These are phyloP conservation scores for Dryomyza anilis DNA, from an alignment of 2,888 invertebrate genomes.

Conservation along the genomic window DNA sequence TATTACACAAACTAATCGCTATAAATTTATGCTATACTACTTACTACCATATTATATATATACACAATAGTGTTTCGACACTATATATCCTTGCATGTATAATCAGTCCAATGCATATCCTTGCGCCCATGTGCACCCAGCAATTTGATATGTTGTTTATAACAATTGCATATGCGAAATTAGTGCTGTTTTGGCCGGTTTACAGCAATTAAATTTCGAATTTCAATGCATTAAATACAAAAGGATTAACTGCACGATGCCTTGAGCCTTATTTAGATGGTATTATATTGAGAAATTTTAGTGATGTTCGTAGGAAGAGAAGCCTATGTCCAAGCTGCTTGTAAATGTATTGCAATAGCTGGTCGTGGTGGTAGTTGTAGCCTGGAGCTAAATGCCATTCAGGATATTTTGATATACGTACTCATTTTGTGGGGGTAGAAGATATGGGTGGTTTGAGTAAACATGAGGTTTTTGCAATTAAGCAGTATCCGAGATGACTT, in stretches of 20 bases:
- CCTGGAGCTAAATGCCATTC: neutral
- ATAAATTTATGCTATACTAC: neutral
- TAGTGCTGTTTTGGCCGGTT: neutral
- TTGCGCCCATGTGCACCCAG: neutral
- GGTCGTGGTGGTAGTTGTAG: neutral
- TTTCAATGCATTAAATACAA: conserved; percentile 5
- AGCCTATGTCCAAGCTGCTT: too few species aligned
- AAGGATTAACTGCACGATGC: neutral
- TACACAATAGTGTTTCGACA: neutral
- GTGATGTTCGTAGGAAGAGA: too few species aligned
- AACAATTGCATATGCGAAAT: neutral
- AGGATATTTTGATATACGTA: too few species aligned
- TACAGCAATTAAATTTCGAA: neutral
- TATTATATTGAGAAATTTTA: too few species aligned
- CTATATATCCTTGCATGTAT: neutral
- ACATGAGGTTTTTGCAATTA: too few species aligned
- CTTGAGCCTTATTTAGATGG: neutral
- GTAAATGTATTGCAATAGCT: too few species aligned
- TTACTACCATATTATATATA: too few species aligned
- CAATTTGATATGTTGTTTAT: neutral
- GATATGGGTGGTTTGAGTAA: too few species aligned
- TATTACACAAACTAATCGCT: neutral
- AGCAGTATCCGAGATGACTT: too few species aligned
- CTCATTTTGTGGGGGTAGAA: too few species aligned
- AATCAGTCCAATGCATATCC: neutral